phyloP scores from a whole-genome alignment of 2,113 vertebrate species.

The Microcebus lehilahytsara region DNA sequence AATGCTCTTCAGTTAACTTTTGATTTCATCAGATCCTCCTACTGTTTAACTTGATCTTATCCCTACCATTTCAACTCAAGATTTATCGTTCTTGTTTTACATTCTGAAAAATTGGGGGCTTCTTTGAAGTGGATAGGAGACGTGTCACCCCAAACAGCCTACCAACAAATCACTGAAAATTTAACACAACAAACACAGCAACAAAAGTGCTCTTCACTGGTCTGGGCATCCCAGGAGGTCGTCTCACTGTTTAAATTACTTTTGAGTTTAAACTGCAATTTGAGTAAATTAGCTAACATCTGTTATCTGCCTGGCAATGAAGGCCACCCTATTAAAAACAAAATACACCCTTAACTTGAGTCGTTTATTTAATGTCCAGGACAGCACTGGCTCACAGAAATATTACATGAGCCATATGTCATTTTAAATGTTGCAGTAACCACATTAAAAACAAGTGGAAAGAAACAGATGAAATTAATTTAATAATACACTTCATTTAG shows the following conservation, averaged over 20 bases:
- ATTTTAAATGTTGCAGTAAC: neutral
- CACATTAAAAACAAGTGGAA: neutral
- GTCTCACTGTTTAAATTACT: neutral
- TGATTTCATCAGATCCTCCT: neutral
- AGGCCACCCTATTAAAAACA: neutral
- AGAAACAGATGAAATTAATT: slow-evolving; percentile 4
- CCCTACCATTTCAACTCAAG: neutral
- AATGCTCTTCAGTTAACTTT: neutral
- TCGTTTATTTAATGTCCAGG: slow-evolving; percentile 10
- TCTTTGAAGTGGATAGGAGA: neutral
- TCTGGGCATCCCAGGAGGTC: neutral
- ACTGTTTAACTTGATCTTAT: neutral
- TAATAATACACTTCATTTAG: neutral
- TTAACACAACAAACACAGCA: slow-evolving; percentile 11
- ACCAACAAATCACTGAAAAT: neutral
- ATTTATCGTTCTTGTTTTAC: neutral
- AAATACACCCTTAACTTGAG: neutral
- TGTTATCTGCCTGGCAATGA: neutral
- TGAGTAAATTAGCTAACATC: slow-evolving; percentile 32
- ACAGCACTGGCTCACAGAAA: neutral
- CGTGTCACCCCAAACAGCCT: neutral
- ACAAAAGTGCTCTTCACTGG: neutral
- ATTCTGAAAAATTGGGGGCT: neutral
- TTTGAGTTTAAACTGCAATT: slow-evolving; percentile 22
- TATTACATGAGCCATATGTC: neutral